phyloP scores from a whole-genome alignment of 2,888 invertebrate species.

The Halocaridina rubra region DNA sequence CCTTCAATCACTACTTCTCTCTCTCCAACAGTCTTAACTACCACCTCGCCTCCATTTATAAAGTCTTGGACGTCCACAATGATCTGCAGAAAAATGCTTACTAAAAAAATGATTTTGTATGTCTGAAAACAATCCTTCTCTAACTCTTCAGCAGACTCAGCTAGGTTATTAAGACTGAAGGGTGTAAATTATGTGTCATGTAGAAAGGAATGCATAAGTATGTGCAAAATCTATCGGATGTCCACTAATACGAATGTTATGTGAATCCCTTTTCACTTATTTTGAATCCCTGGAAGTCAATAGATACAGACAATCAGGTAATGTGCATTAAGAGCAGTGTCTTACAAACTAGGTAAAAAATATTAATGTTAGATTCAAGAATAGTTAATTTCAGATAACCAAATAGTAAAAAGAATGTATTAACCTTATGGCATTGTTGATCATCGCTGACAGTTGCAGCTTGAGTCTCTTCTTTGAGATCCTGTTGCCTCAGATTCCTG shows the following conservation, averaged over 20 bases:
- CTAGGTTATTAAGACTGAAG: too few species aligned
- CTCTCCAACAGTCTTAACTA: constrained; percentile 13
- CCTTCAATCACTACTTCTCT: constrained; percentile 33
- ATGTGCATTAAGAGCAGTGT: too few species aligned
- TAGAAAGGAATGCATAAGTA: too few species aligned
- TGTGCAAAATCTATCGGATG: too few species aligned
- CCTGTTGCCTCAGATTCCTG: constrained; percentile 28
- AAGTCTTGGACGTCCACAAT: constrained; percentile 46
- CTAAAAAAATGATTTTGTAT: too few species aligned
- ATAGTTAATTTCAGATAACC: background rate
- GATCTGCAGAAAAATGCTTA: constrained; percentile 23
- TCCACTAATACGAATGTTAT: too few species aligned
- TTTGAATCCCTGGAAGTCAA: background rate
- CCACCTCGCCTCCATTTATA: constrained; percentile 28
- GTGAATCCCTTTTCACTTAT: too few species aligned
- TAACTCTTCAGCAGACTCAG: too few species aligned
- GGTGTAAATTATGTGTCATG: too few species aligned
- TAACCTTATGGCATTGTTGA: background rate
- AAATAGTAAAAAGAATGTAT: background rate
- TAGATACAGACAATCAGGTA: background rate
- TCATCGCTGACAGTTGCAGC: constrained; percentile 11
- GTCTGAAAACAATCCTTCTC: too few species aligned
- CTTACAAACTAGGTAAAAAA: background rate
- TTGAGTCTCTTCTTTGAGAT: constrained; percentile 45
- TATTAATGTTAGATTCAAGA: background rate